Conservation (phyloP, 2,797 vertebrate species). For the Xyrichtys novacula region DNA sequence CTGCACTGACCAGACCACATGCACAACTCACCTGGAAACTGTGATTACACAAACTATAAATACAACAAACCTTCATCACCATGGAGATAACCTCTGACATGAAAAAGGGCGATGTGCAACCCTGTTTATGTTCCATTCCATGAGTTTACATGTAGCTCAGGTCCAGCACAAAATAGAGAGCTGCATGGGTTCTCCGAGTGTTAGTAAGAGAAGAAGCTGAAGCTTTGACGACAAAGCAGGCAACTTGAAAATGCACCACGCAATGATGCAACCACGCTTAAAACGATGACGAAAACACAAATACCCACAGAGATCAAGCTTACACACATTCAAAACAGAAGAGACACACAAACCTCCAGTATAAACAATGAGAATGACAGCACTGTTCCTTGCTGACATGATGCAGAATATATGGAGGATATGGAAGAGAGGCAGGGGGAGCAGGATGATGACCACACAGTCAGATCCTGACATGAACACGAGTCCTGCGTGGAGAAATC, state of each 20-base stretch:
- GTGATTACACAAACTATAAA: conserved; percentile 11
- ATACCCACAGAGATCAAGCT: conserved; percentile 40
- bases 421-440: conserved; percentile 45
- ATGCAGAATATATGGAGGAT: conserved; percentile 38
- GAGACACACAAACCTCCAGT: conserved; percentile 61
- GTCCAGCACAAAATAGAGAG: conserved; percentile 1
- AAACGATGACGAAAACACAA: conserved; percentile 54
- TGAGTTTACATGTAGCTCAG: conserved; percentile 19
- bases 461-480: conserved; percentile 38
- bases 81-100: conserved; percentile 25
- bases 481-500: conserved; percentile 35
- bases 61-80: conserved; percentile 22
- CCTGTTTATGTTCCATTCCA: conserved; percentile 33
- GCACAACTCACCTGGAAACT: conserved; percentile 73
- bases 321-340: conserved; percentile 20
- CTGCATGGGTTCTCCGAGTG: conserved; percentile 18
- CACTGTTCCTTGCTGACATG: conserved; percentile 57
- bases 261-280: conserved; percentile 65
- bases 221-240: conserved; percentile 61
- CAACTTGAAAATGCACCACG: conserved; percentile 68
- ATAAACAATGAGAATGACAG: conserved; percentile 69
- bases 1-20: conserved; percentile 65
- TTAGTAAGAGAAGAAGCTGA: conserved; percentile 66
- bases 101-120: conserved; percentile 28
- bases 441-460: conserved; percentile 41